Percentiles rank a stretch among this genome's conserved stretches.
Evolutionary conservation across 2,113 vertebrate genomes (phyloP).

Genomic region (Pelecanus crispus): DNA sequence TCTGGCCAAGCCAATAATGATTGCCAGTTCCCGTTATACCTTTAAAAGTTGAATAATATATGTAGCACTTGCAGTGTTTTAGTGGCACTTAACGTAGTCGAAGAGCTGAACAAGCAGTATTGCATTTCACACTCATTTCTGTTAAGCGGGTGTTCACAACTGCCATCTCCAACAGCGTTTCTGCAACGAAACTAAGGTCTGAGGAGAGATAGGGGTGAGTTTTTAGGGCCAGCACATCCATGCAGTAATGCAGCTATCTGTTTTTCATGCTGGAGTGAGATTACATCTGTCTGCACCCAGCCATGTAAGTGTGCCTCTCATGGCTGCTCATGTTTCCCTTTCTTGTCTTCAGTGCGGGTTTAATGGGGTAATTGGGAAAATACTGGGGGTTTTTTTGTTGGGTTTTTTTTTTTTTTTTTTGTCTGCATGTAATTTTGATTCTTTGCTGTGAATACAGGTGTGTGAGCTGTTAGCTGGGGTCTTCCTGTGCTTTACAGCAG

Average conservation of each 20-base stretch:
- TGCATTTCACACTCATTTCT: neutral
- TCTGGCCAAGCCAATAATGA: slow-evolving; percentile 39
- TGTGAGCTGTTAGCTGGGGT: neutral
- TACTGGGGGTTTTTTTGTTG: neutral
- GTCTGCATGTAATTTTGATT: neutral
- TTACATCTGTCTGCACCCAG: neutral
- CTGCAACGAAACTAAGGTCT: neutral
- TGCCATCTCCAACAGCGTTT: neutral
- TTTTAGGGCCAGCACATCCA: neutral
- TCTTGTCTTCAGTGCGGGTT: neutral
- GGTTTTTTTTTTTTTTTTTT: no score
- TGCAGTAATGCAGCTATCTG: neutral
- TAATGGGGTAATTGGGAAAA: neutral
- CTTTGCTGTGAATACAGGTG: neutral
- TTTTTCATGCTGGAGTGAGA: neutral
- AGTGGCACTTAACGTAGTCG: neutral
- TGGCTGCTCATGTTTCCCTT: neutral
- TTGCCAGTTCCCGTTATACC: slow-evolving; percentile 40
- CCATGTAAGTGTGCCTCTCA: neutral
- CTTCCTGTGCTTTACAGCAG: neutral
- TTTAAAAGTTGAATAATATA: slow-evolving; percentile 51
- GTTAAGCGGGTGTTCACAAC: neutral
- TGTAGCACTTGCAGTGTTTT: slow-evolving; percentile 32
- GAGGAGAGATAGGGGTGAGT: neutral
- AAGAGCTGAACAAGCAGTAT: slow-evolving; percentile 42